These are phyloP conservation scores for Coturnix japonica DNA, from an alignment of 2,113 vertebrate genomes.

Conservation along the genomic window DNA sequence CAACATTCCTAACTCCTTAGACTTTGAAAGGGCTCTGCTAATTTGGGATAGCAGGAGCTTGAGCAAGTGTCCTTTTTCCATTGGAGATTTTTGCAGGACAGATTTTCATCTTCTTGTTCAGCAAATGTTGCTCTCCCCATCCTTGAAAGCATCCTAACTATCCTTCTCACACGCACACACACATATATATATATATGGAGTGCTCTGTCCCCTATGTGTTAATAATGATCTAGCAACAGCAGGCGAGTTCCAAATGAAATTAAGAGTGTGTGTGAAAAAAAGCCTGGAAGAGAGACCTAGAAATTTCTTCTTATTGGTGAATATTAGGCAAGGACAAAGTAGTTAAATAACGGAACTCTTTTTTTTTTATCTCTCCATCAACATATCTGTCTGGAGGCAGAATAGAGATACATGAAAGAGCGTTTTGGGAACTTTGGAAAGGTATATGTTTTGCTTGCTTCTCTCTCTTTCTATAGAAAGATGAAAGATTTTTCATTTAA, in stretches of 20 bases:
- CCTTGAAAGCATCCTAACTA: background rate
- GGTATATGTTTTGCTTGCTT: background rate
- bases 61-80: background rate
- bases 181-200: background rate
- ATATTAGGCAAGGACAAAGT: background rate
- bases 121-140: background rate
- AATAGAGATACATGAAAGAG: background rate
- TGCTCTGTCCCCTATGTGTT: background rate
- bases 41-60: background rate
- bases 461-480: background rate
- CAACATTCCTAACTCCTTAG: background rate
- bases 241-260: background rate
- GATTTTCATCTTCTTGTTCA: background rate
- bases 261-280: background rate
- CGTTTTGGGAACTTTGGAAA: background rate
- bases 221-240: slow-evolving; percentile 9
- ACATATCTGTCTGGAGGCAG: background rate
- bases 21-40: background rate
- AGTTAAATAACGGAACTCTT: background rate
- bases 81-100: background rate
- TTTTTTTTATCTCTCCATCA: background rate
- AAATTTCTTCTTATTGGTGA: background rate
- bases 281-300: background rate
- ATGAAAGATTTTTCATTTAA: background rate
- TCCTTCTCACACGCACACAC: background rate